phyloP scores from a whole-genome alignment of 2,113 vertebrate genomes.

The Actinemys pallida region DNA sequence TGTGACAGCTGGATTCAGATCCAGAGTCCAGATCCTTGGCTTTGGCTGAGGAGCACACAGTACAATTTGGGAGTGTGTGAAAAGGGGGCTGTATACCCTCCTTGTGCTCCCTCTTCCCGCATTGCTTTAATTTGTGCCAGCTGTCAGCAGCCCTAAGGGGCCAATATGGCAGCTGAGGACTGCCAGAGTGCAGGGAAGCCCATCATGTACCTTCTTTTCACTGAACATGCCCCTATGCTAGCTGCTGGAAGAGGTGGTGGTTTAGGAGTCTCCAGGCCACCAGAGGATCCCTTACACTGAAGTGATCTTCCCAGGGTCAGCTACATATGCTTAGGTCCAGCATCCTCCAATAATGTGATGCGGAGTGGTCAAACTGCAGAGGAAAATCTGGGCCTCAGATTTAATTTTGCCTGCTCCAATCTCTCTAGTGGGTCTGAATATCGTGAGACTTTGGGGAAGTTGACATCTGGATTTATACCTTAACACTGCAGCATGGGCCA shows the following conservation, averaged over 20 bases:
- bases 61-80: neutral
- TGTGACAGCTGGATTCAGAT: neutral
- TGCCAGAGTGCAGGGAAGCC: neutral
- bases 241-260: neutral
- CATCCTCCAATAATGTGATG: accelerated
- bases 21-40: neutral
- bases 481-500: neutral
- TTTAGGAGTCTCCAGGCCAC: neutral
- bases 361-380: neutral
- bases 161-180: neutral
- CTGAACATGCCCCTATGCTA: neutral
- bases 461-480: neutral
- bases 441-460: neutral
- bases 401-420: accelerated
- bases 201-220: neutral
- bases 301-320: neutral
- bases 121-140: neutral
- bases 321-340: neutral
- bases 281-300: neutral
- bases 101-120: neutral
- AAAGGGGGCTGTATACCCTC: neutral
- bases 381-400: neutral
- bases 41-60: neutral
- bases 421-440: accelerated
- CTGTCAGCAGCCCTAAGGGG: neutral